A percentile compares a stretch with the other conserved stretches of the same genome.
These are phyloP conservation scores for Pocillopora verrucosa DNA, from an alignment of 64 coral and sea anemone species.

Conservation along the genomic window DNA sequence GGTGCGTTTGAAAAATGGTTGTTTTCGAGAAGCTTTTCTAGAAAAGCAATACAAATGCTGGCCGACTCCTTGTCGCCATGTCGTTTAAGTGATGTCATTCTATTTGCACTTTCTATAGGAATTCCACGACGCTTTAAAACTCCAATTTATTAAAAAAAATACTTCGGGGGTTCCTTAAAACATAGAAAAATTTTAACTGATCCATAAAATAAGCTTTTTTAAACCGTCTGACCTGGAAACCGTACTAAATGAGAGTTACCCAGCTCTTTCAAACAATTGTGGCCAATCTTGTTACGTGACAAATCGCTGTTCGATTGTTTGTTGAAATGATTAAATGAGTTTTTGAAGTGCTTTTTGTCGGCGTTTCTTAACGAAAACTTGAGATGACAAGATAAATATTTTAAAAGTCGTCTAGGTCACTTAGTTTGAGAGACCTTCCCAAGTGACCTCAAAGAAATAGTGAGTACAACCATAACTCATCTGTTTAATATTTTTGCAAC, in stretches of 20 bases:
- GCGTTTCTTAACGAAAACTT: neutral
- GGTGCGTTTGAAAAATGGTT: neutral
- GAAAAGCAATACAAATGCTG: neutral
- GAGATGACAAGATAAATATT: neutral
- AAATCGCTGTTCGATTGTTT: constrained; percentile 12
- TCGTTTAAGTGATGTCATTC: neutral
- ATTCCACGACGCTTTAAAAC: neutral
- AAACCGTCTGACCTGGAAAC: neutral
- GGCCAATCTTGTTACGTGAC: neutral
- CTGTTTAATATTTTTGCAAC: neutral
- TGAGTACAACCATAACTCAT: neutral
- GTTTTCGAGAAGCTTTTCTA: neutral
- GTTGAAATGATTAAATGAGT: neutral
- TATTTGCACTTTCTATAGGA: neutral
- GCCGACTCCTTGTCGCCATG: neutral
- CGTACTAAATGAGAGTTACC: neutral
- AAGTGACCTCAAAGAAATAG: neutral
- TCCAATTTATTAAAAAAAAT: too few species aligned
- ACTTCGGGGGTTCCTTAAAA: too few species aligned
- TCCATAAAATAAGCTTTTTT: neutral
- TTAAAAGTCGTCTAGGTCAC: neutral
- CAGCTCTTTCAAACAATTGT: neutral
- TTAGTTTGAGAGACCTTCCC: neutral
- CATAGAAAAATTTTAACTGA: neutral
- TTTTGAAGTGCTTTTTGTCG: constrained; percentile 6